phyloP scores from a whole-genome alignment of 2,113 vertebrate species.

The Abramis brama region DNA sequence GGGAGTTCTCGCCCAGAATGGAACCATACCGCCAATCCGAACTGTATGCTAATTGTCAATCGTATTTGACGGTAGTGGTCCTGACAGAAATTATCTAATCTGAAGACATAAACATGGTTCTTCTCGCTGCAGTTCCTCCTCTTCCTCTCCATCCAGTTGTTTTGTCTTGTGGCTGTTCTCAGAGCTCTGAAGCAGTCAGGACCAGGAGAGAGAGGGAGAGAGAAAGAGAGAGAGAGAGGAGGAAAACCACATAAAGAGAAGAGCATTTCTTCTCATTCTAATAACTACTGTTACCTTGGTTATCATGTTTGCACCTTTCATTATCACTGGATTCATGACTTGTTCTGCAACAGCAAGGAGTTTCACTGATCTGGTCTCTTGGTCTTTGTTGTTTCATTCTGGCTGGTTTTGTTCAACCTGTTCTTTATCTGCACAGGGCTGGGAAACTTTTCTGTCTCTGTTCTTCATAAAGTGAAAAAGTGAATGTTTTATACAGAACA shows the following conservation, averaged over 20 bases:
- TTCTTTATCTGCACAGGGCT: too few relatives aligned
- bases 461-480: too few relatives aligned
- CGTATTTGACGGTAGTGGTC: too few relatives aligned
- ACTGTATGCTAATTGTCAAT: too few relatives aligned
- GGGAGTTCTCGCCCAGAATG: too few relatives aligned
- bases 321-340: neutral
- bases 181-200: neutral
- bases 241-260: neutral
- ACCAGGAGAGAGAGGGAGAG: neutral
- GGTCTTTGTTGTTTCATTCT: too few relatives aligned
- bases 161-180: slow-evolving; percentile 1
- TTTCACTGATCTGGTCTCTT: too few relatives aligned
- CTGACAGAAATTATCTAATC: too few relatives aligned
- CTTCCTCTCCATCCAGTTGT: slow-evolving; percentile 20
- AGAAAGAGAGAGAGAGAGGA: neutral
- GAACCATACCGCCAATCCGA: too few relatives aligned
- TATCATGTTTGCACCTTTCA: neutral
- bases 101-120: neutral
- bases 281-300: neutral
- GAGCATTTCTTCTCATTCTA: neutral
- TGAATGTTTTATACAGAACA: too few relatives aligned
- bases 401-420: too few relatives aligned
- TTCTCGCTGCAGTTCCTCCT: neutral
- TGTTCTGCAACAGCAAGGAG: neutral
- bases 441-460: too few relatives aligned